Percentiles rank a stretch among this genome's conserved stretches.
phyloP scores from a whole-genome alignment of 2,113 vertebrate genomes.

The Festucalex cinctus region DNA sequence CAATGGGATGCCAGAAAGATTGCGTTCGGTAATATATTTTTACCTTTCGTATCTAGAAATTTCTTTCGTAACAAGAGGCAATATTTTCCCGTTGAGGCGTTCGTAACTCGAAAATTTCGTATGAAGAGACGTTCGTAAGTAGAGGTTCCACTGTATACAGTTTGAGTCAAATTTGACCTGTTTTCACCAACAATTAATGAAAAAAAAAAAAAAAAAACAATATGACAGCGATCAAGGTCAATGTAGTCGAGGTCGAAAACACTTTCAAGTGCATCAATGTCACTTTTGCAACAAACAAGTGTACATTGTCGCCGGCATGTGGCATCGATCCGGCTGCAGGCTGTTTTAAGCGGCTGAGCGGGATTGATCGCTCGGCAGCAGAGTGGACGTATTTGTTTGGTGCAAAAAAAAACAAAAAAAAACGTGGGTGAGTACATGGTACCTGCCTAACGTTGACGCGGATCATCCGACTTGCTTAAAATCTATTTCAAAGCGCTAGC shows the following conservation, averaged over 20 bases:
- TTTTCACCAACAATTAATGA: no score
- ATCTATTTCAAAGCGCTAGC: constrained; percentile 6
- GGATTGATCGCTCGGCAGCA: constrained; percentile 26
- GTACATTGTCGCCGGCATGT: constrained; percentile 17
- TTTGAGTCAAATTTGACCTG: no score
- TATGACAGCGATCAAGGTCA: background rate
- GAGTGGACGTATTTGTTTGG: constrained; percentile 23
- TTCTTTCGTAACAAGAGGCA: no score
- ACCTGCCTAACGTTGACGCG: background rate
- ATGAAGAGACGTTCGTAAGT: no score
- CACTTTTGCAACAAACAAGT: background rate
- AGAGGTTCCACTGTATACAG: no score
- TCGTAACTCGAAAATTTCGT: no score
- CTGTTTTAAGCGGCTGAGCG: constrained; percentile 17
- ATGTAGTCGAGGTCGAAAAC: background rate
- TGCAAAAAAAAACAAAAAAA: no score
- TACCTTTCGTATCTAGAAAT: no score
- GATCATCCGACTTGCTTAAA: background rate
- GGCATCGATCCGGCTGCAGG: constrained; percentile 39
- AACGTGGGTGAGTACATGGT: no score
- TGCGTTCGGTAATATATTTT: no score
- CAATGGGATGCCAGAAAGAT: no score
- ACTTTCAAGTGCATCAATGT: background rate
- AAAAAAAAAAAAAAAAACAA: background rate
- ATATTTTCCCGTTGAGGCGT: no score